A percentile compares a stretch with the other conserved stretches of the same genome.
Conservation (phyloP, 2,113 vertebrate genomes). For the Oreotrochilus melanogaster region DNA sequence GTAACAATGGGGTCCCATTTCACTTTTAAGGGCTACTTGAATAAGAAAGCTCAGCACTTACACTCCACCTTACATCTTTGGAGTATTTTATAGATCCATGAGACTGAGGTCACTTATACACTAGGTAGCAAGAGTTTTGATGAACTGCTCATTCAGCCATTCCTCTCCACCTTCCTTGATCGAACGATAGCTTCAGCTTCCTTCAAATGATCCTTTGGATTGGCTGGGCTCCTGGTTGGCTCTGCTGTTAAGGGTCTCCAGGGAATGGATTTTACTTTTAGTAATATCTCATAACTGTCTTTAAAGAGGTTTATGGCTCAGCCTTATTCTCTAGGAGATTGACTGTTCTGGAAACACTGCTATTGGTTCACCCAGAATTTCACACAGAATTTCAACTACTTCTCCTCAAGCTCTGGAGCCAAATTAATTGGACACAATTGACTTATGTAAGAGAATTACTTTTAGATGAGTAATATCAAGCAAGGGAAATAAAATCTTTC, state of each 20-base stretch:
- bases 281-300: not conserved
- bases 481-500: conserved; percentile 11
- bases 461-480: not conserved
- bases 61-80: not conserved
- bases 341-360: not conserved
- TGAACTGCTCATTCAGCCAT: not conserved
- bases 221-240: not conserved
- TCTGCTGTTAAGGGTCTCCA: not conserved
- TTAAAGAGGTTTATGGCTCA: conserved; percentile 29
- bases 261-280: conserved; percentile 17
- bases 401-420: conserved; percentile 7
- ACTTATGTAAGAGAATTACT: not conserved
- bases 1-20: not conserved
- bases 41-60: conserved; percentile 14
- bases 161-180: not conserved
- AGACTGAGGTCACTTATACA: not conserved
- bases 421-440: not conserved
- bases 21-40: not conserved
- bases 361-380: not conserved
- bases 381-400: not conserved
- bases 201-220: not conserved
- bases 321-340: not conserved
- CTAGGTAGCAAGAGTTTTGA: not conserved
- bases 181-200: not conserved
- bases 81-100: accelerated